These are phyloP conservation scores for Sebastes alutus DNA, from an alignment of 2,797 vertebrate species.

Conservation along the genomic window DNA sequence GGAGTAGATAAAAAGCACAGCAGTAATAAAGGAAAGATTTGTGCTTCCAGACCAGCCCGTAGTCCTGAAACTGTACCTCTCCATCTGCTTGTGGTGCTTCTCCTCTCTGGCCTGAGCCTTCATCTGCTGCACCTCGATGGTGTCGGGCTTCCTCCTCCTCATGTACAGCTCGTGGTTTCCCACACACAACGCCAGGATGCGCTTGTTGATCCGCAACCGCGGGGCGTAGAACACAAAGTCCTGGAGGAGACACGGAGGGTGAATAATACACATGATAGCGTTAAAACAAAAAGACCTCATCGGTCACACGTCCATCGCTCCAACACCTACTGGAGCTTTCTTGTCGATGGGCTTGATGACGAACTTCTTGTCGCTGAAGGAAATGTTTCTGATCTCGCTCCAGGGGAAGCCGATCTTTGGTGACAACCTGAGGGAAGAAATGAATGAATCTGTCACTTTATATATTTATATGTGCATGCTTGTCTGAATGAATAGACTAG, in stretches of 20 bases:
- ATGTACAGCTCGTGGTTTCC: conserved; percentile 99
- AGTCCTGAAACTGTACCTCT: conserved; percentile 83
- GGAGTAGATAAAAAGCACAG: not conserved
- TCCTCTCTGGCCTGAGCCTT: conserved; percentile 97
- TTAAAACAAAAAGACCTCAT: not conserved
- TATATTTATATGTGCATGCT: not conserved
- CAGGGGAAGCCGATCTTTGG: conserved; percentile 99
- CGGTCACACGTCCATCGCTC: fast-evolving
- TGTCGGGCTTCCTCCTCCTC: conserved; percentile 97
- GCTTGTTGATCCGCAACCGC: conserved; percentile 96
- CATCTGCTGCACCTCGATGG: conserved; percentile 99
- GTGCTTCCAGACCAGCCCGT: no score
- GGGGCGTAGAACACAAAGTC: conserved; percentile 98
- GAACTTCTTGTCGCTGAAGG: conserved; percentile 98
- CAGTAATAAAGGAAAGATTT: no score
- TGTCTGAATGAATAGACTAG: not conserved
- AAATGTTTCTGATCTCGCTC: conserved; percentile 99
- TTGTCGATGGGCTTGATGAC: conserved; percentile 98
- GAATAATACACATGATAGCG: fast-evolving
- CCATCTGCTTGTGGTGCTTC: conserved; percentile 97
- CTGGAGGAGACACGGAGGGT: conserved; percentile 61
- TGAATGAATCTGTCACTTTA: not conserved
- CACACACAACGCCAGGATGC: conserved; percentile 97
- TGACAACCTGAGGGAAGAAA: conserved; percentile 84
- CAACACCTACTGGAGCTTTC: conserved; percentile 92